These are phyloP conservation scores for Pongo abelii DNA, from an alignment of 2,113 vertebrate genomes.

Conservation along the genomic window DNA sequence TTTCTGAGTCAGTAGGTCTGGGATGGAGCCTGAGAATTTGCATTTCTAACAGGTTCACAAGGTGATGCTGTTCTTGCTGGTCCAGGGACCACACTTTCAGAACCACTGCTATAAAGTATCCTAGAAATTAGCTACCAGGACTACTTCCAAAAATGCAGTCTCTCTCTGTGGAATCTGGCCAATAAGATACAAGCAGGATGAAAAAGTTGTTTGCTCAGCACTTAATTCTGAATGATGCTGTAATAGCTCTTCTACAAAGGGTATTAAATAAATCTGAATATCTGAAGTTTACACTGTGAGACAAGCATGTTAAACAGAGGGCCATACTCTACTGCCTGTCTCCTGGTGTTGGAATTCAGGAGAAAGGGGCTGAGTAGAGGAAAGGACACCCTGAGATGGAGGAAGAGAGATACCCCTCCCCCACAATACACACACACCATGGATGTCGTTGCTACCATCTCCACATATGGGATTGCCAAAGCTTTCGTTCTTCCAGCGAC, in stretches of 20 bases:
- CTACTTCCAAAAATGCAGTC: conserved; percentile 2
- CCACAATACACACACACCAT: background rate
- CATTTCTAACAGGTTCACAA: conserved; percentile 41
- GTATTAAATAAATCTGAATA: conserved; percentile 19
- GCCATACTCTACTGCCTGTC: background rate
- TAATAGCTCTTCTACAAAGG: background rate
- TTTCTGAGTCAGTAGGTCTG: conserved; percentile 5
- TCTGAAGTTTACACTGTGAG: conserved; percentile 18
- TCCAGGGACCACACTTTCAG: conserved; percentile 13
- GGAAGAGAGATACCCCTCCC: background rate
- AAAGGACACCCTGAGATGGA: background rate
- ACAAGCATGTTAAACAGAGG: background rate
- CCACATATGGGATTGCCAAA: background rate
- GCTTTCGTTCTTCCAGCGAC: conserved; percentile 35
- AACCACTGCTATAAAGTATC: background rate
- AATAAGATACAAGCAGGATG: background rate
- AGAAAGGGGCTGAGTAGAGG: background rate
- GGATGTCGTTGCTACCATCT: background rate
- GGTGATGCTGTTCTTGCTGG: background rate
- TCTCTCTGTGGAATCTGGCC: conserved; percentile 2
- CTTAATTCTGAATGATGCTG: conserved; percentile 43
- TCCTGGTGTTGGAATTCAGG: background rate
- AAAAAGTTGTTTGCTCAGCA: conserved; percentile 25
- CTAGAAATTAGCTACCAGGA: conserved; percentile 18
- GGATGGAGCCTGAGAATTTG: background rate